Percentiles rank a stretch among this genome's conserved stretches.
phyloP scores from a whole-genome alignment of 2,888 invertebrate genomes.

The Hyppa rectilinea region DNA sequence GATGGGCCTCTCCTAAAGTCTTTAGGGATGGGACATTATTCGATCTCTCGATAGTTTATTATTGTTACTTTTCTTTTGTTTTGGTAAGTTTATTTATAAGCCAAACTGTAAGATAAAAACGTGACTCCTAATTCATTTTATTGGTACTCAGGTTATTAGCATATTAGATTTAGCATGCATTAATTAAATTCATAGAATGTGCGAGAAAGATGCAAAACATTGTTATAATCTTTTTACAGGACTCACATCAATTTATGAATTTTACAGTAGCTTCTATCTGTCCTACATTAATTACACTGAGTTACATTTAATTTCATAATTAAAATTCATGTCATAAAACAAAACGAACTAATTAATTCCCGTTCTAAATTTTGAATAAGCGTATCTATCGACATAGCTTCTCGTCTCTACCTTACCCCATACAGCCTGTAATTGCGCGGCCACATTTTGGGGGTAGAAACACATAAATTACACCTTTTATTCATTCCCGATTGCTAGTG shows the following conservation, averaged over 20 bases:
- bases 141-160: too few species aligned
- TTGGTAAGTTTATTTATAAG: background rate
- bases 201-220: too few species aligned
- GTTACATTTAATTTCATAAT: slow-evolving; percentile 22
- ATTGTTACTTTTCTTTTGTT: background rate
- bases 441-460: slow-evolving; percentile 83
- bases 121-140: too few species aligned
- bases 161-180: too few species aligned
- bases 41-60: slow-evolving; percentile 55
- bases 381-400: slow-evolving; percentile 56
- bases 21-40: slow-evolving; percentile 70
- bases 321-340: slow-evolving; percentile 46
- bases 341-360: slow-evolving; percentile 43
- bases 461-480: slow-evolving; percentile 89
- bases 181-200: too few species aligned
- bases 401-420: slow-evolving; percentile 70
- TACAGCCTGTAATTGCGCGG: slow-evolving; percentile 82
- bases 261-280: background rate
- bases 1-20: slow-evolving; percentile 76
- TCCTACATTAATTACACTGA: slow-evolving; percentile 14
- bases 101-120: too few species aligned
- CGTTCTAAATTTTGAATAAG: slow-evolving; percentile 39
- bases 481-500: slow-evolving; percentile 84
- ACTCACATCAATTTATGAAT: too few species aligned
- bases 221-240: too few species aligned